A percentile compares a stretch with the other conserved stretches of the same genome.
These are phyloP conservation scores for Cepaea nemoralis DNA, from an alignment of 1,140 invertebrate species.

Conservation along the genomic window DNA sequence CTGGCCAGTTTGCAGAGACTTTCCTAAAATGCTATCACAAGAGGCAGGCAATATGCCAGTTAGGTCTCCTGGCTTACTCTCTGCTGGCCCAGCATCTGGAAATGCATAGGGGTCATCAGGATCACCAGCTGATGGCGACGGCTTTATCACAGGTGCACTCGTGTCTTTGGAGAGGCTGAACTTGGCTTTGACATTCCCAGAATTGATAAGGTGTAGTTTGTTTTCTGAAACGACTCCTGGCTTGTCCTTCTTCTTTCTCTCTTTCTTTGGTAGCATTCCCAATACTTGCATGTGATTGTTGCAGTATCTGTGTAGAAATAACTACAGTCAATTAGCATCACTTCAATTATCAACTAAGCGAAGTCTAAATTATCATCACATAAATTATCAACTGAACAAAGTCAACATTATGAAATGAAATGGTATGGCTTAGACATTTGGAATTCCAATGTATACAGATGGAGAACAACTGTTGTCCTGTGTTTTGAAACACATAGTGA, in stretches of 20 bases:
- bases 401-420: too few relatives aligned
- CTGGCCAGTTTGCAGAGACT: conserved; percentile 34
- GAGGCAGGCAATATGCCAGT: neutral
- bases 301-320: conserved; percentile 71
- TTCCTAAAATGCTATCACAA: conserved; percentile 32
- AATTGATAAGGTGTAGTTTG: conserved; percentile 69
- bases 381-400: too few relatives aligned
- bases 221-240: conserved; percentile 39
- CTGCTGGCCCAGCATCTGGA: conserved; percentile 73
- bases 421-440: too few relatives aligned
- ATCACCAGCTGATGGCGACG: conserved; percentile 54
- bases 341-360: too few relatives aligned
- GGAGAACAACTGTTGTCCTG: too few relatives aligned
- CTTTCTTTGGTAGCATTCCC: conserved; percentile 74
- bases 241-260: conserved; percentile 74
- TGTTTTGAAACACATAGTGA: too few relatives aligned
- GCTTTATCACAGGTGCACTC: conserved; percentile 30
- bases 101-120: conserved; percentile 77
- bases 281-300: conserved; percentile 76
- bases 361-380: too few relatives aligned
- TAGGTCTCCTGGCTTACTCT: neutral
- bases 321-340: too few relatives aligned
- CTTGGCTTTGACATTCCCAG: conserved; percentile 73
- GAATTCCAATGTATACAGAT: too few relatives aligned
- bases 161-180: conserved; percentile 63